Evolutionary conservation across 2,888 invertebrate genomes (phyloP).

Genomic region (Cartodere bifasciata): DNA sequence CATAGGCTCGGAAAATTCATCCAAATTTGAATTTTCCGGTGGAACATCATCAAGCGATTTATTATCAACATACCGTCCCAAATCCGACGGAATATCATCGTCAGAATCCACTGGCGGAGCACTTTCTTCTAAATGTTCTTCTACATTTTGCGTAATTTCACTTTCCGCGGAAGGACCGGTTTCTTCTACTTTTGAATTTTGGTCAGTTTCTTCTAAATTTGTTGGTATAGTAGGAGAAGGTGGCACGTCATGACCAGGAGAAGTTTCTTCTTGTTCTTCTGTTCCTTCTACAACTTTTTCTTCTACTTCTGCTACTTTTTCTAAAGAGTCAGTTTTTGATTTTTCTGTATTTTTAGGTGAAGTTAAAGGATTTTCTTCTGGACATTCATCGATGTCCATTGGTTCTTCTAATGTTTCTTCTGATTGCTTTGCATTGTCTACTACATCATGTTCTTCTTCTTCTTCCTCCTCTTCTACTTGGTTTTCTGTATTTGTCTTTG

Average conservation of each 20-base stretch:
- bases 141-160: too few species aligned
- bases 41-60: slow-evolving; percentile 4
- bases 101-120: not conserved
- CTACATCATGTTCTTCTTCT: slow-evolving; percentile 6
- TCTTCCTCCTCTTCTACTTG: too few species aligned
- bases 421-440: slow-evolving; percentile 6
- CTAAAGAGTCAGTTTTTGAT: too few species aligned
- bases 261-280: not conserved
- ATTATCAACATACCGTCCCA: slow-evolving; percentile 3
- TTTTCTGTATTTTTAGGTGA: too few species aligned
- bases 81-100: not conserved
- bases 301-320: slow-evolving; percentile 3
- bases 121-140: slow-evolving; percentile 4
- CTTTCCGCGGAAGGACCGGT: too few species aligned
- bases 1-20: slow-evolving; percentile 14
- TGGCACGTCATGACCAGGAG: too few species aligned
- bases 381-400: slow-evolving; percentile 20
- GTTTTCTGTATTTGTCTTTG: too few species aligned
- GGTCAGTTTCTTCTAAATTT: too few species aligned
- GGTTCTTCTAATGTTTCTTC: slow-evolving; percentile 14
- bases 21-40: slow-evolving; percentile 1
- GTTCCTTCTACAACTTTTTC: slow-evolving; percentile 2
- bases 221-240: too few species aligned
- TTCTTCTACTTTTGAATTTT: too few species aligned
- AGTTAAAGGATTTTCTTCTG: too few species aligned